A percentile compares a stretch with the other conserved stretches of the same genome.
phyloP scores from a whole-genome alignment of 2,113 vertebrate genomes.

The Chamaea fasciata region DNA sequence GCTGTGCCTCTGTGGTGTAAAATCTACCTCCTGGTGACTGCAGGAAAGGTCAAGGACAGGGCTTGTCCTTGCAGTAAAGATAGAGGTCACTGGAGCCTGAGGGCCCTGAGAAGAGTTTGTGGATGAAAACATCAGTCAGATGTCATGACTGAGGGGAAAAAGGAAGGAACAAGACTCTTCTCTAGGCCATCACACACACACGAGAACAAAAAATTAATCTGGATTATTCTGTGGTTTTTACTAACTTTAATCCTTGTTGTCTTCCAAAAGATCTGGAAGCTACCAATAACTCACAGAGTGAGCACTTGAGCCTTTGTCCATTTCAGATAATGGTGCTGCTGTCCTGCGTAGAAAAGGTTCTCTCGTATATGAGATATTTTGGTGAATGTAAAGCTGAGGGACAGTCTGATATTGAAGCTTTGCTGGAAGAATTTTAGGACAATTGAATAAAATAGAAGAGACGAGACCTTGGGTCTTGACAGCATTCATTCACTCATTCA shows the following conservation, averaged over 20 bases:
- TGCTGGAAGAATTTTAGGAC: not conserved
- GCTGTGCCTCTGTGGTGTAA: fast-evolving
- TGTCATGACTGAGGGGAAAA: not conserved
- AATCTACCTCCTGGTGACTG: not conserved
- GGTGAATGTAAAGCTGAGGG: not conserved
- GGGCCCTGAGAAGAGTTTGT: not conserved
- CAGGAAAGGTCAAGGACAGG: not conserved
- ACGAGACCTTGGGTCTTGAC: not conserved
- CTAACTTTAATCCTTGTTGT: not conserved
- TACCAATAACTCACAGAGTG: not conserved
- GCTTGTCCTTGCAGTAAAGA: not conserved
- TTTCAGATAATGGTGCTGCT: not conserved
- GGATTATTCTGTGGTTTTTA: not conserved
- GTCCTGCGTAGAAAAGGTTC: not conserved
- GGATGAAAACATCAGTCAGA: not conserved
- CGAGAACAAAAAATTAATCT: not conserved
- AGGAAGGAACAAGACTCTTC: not conserved
- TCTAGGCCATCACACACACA: not conserved
- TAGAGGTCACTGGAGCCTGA: not conserved
- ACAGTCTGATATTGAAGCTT: not conserved
- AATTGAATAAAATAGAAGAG: not conserved
- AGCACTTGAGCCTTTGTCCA: not conserved
- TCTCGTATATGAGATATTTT: not conserved
- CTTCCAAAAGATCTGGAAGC: not conserved
- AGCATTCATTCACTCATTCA: not conserved